Evolutionary conservation across 2,797 vertebrate species (phyloP).

Genomic region (Allobates femoralis): DNA sequence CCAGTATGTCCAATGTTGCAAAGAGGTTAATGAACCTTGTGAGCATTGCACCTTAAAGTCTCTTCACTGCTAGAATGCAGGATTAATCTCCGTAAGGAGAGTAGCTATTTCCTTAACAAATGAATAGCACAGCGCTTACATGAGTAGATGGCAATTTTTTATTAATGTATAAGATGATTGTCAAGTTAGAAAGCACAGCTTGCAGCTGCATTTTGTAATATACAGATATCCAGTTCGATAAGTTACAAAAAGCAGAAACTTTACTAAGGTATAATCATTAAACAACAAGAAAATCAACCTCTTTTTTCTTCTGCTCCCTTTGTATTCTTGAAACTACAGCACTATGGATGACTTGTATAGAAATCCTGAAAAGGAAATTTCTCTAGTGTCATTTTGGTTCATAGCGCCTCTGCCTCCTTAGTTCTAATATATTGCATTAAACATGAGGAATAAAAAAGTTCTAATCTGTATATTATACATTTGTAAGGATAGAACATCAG

Average conservation of each 20-base stretch:
- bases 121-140: too few species aligned
- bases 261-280: neutral
- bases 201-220: neutral
- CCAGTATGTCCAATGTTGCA: too few species aligned
- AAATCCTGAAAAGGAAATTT: conserved; percentile 15
- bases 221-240: neutral
- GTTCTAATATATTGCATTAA: conserved; percentile 36
- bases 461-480: conserved; percentile 40
- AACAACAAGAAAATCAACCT: neutral
- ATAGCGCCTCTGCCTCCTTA: conserved; percentile 3
- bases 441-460: conserved; percentile 23
- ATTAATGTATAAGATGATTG: neutral
- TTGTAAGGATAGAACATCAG: conserved; percentile 23
- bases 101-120: too few species aligned
- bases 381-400: conserved; percentile 2
- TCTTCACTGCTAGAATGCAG: too few species aligned
- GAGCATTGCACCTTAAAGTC: too few species aligned
- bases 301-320: neutral
- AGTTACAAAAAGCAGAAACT: neutral
- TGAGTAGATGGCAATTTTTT: too few species aligned
- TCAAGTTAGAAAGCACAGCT: neutral
- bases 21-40: too few species aligned
- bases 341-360: neutral
- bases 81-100: too few species aligned
- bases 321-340: neutral